phyloP scores from a whole-genome alignment of 2,888 invertebrate species.

The Agonopterix alstromeriana region DNA sequence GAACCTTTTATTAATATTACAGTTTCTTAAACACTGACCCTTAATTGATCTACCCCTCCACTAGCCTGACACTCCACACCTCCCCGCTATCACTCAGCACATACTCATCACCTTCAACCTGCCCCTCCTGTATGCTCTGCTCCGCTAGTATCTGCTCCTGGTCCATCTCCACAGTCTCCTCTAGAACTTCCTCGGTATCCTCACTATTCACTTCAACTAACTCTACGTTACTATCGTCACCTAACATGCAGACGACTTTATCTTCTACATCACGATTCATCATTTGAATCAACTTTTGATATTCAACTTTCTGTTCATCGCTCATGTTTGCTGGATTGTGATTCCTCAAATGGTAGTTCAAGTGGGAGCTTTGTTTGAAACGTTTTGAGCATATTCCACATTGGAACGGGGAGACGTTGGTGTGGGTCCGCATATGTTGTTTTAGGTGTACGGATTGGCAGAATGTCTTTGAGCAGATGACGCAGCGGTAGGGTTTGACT shows the following conservation, averaged over 20 bases:
- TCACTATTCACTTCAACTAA: neutral
- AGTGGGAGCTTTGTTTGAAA: constrained; percentile 61
- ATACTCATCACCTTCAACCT: constrained; percentile 2
- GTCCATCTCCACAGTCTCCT: constrained; percentile 9
- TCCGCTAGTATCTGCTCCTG: constrained; percentile 6
- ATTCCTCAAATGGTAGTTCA: constrained; percentile 60
- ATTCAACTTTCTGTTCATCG: constrained; percentile 38
- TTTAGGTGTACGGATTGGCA: constrained; percentile 58
- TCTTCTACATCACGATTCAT: constrained; percentile 14
- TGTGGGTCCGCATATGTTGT: constrained; percentile 67
- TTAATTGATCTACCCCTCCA: neutral
- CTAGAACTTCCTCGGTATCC: constrained; percentile 1
- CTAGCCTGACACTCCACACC: constrained; percentile 11
- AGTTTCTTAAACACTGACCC: too few relatives aligned
- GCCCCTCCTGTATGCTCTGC: constrained; percentile 2
- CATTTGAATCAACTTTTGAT: constrained; percentile 30
- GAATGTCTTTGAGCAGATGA: constrained; percentile 58
- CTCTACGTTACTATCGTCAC: neutral
- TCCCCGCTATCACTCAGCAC: constrained; percentile 4
- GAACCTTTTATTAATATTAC: too few relatives aligned
- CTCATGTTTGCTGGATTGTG: constrained; percentile 46
- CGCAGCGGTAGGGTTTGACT: constrained; percentile 56
- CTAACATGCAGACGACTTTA: neutral
- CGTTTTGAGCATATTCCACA: constrained; percentile 36
- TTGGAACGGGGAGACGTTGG: constrained; percentile 45